phyloP scores from a whole-genome alignment of 1,140 invertebrate genomes.

The Leptinotarsa texana region DNA sequence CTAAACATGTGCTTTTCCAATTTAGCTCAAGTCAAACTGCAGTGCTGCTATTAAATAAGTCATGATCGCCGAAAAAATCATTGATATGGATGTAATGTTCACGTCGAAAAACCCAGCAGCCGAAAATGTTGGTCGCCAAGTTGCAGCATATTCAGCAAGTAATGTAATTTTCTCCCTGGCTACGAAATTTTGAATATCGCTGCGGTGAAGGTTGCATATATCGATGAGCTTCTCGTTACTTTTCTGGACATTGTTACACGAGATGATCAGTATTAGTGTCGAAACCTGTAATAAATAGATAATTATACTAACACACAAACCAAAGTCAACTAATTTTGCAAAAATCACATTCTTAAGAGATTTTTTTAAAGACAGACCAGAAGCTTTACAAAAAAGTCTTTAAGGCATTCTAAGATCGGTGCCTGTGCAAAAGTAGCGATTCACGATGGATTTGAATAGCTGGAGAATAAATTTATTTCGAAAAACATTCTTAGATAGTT shows the following conservation, averaged over 20 bases:
- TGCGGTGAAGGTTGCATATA: not conserved
- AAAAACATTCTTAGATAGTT: too few relatives aligned
- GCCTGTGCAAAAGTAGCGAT: too few relatives aligned
- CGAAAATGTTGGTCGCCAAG: not conserved
- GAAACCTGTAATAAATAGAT: conserved; percentile 1
- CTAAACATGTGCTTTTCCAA: too few relatives aligned
- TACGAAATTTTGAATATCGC: not conserved
- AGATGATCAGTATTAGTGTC: not conserved
- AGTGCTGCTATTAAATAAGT: not conserved
- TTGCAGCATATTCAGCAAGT: not conserved
- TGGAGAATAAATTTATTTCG: too few relatives aligned
- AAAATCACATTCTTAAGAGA: too few relatives aligned
- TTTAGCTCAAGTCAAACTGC: not conserved
- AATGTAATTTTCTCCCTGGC: not conserved
- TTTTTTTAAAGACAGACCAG: too few relatives aligned
- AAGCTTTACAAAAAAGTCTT: too few relatives aligned
- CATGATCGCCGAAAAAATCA: conserved; percentile 7
- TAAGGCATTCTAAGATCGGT: too few relatives aligned
- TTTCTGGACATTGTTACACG: not conserved
- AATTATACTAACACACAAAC: too few relatives aligned
- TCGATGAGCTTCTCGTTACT: not conserved
- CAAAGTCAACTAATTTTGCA: too few relatives aligned
- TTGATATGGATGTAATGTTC: conserved; percentile 1
- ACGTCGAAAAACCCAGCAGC: conserved; percentile 1
- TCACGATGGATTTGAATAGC: too few relatives aligned